Evolutionary conservation across 2,888 invertebrate genomes (phyloP).

Genomic region (Sipunculus nudus): DNA sequence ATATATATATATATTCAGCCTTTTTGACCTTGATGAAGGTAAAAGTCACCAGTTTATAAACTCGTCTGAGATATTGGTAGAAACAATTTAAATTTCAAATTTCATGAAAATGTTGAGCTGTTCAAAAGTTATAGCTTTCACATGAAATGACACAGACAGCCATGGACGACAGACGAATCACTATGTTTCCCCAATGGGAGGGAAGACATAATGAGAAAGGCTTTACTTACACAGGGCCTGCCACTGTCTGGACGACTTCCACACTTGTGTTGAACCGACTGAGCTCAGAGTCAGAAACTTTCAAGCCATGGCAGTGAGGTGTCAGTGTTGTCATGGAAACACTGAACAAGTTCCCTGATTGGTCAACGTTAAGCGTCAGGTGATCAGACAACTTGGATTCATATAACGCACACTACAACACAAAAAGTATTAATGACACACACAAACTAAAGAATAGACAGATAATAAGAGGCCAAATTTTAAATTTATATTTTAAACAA

Average conservation of each 20-base stretch:
- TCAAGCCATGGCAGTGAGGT: constrained; percentile 67
- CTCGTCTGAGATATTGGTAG: too few relatives aligned
- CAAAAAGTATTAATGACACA: constrained; percentile 41
- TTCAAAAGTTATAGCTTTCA: too few relatives aligned
- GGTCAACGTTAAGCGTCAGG: constrained; percentile 82
- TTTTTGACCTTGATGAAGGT: too few relatives aligned
- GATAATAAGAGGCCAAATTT: too few relatives aligned
- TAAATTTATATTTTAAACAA: too few relatives aligned
- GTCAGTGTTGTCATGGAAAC: constrained; percentile 60
- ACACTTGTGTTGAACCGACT: constrained; percentile 78
- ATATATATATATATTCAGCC: too few relatives aligned
- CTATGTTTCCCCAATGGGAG: not conserved
- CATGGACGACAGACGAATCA: too few relatives aligned
- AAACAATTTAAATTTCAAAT: too few relatives aligned
- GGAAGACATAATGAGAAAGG: not conserved
- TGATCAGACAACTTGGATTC: constrained; percentile 81
- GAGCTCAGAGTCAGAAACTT: constrained; percentile 45
- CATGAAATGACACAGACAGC: too few relatives aligned
- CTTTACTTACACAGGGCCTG: constrained; percentile 77
- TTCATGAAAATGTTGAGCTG: too few relatives aligned
- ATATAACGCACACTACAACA: constrained; percentile 75
- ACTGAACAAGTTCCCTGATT: constrained; percentile 78
- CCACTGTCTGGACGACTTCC: constrained; percentile 81
- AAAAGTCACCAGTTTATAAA: too few relatives aligned
- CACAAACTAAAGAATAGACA: too few relatives aligned